phyloP scores from a whole-genome alignment of 2,797 vertebrate species.

The Fundulus diaphanus region DNA sequence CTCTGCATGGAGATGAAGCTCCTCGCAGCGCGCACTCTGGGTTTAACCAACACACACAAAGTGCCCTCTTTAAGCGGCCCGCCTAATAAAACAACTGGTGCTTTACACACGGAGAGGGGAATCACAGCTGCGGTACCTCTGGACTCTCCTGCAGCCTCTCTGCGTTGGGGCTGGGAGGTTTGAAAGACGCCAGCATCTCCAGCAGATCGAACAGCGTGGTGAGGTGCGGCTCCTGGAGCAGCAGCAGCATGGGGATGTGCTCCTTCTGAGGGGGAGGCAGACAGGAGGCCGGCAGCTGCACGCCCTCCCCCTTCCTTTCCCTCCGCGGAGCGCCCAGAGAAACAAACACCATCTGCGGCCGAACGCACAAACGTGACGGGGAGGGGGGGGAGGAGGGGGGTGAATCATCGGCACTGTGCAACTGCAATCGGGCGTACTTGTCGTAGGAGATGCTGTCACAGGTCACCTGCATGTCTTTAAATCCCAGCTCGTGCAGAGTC shows the following conservation, averaged over 20 bases:
- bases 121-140: slow-evolving; percentile 80
- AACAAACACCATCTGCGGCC: slow-evolving; percentile 95
- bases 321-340: slow-evolving; percentile 95
- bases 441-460: background rate
- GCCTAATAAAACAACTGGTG: background rate
- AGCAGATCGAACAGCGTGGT: slow-evolving; percentile 97
- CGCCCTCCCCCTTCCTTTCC: slow-evolving; percentile 95
- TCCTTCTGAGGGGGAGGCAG: slow-evolving; percentile 97
- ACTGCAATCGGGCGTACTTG: background rate
- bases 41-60: slow-evolving; percentile 1
- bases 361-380: background rate
- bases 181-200: slow-evolving; percentile 98
- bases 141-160: slow-evolving; percentile 86
- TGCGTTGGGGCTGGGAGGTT: slow-evolving; percentile 86
- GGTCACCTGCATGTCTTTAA: slow-evolving; percentile 98
- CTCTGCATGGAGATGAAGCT: slow-evolving; percentile 97
- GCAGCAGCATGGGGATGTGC: slow-evolving; percentile 98
- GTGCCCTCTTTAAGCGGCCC: too few relatives aligned
- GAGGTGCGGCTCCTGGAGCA: slow-evolving; percentile 97
- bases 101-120: background rate
- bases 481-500: slow-evolving; percentile 95
- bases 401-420: background rate
- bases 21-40: slow-evolving; percentile 92
- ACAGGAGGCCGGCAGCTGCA: slow-evolving; percentile 96
- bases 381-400: too few relatives aligned